phyloP scores from a whole-genome alignment of 2,113 vertebrate genomes.

The Pristiophorus japonicus region DNA sequence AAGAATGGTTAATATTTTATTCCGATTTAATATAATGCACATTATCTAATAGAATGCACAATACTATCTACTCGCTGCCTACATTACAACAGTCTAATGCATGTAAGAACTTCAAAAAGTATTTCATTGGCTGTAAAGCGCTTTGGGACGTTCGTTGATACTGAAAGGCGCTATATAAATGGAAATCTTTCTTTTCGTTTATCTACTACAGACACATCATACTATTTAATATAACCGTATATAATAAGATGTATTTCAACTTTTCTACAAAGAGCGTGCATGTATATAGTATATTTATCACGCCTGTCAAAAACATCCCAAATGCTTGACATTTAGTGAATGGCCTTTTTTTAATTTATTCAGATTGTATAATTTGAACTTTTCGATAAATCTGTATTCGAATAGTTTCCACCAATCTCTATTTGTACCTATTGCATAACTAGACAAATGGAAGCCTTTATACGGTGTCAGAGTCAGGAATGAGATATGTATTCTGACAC shows the following conservation, averaged over 20 bases:
- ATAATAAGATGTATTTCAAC: neutral
- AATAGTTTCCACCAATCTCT: neutral
- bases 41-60: neutral
- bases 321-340: neutral
- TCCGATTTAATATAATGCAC: neutral
- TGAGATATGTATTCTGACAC: neutral
- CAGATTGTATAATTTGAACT: neutral
- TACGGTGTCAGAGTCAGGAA: neutral
- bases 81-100: too few species aligned
- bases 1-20: neutral
- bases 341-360: neutral
- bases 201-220: neutral
- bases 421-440: neutral
- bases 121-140: too few species aligned
- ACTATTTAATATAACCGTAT: neutral
- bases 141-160: too few species aligned
- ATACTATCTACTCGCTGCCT: neutral
- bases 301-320: neutral
- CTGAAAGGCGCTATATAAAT: too few species aligned
- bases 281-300: neutral
- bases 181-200: too few species aligned
- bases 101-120: too few species aligned
- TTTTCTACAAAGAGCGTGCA: neutral
- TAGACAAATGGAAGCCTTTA: neutral
- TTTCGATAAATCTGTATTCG: neutral